Conservation (phyloP, 1,140 invertebrate species). For the Eulimnadia texana region DNA sequence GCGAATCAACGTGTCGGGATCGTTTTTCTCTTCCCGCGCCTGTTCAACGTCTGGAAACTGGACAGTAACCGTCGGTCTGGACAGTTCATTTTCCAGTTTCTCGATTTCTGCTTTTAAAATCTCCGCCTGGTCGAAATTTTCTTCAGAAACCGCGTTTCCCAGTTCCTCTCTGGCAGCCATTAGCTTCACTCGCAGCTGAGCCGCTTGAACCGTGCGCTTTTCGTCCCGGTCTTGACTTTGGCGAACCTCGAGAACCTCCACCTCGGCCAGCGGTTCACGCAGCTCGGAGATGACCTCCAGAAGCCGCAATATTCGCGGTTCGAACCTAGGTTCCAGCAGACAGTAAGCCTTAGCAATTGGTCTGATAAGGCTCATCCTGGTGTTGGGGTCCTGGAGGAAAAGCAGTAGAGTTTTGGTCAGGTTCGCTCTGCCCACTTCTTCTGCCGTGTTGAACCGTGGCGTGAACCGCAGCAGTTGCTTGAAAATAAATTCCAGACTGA, state of each 20-base stretch:
- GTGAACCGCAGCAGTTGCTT: constrained; percentile 44
- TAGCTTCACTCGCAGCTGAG: constrained; percentile 37
- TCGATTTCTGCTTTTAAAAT: constrained; percentile 29
- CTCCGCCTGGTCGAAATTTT: constrained; percentile 38
- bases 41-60: constrained; percentile 1
- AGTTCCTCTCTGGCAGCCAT: constrained; percentile 38
- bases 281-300: constrained; percentile 47
- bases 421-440: constrained; percentile 41
- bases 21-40: constrained; percentile 24
- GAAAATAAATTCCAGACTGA: constrained; percentile 35
- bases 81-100: constrained; percentile 26
- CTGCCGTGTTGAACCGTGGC: constrained; percentile 42
- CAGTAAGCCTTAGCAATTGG: constrained; percentile 34
- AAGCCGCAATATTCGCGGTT: constrained; percentile 32
- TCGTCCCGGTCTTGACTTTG: not conserved
- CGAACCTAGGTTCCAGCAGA: constrained; percentile 29
- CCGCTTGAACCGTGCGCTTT: too few species aligned
- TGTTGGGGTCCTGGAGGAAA: constrained; percentile 31
- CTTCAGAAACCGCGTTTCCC: constrained; percentile 33
- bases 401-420: constrained; percentile 31
- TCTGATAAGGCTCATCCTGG: constrained; percentile 33
- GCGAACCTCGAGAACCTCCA: constrained; percentile 19
- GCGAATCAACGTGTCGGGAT: constrained; percentile 30
- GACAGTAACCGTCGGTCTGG: constrained; percentile 23
- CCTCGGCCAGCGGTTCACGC: constrained; percentile 35